Base-by-base conservation (phyloP, 2,888 invertebrate species). In the Holacanthella duospinosa region DNA sequence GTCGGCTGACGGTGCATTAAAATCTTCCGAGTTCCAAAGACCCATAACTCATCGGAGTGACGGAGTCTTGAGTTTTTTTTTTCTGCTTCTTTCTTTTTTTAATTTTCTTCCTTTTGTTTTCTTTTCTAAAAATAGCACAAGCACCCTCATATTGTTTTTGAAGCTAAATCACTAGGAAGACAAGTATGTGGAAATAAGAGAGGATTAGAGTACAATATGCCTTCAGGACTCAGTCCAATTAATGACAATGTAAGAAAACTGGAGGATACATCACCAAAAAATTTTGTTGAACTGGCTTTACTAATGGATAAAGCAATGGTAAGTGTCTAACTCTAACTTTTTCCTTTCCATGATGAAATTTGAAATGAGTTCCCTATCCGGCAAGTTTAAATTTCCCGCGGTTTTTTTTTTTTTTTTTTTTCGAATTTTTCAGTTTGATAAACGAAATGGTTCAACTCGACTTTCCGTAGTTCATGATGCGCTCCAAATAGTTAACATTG, bases 91-190 rank as follows among this genome's bases (percentile, higher is more conserved):
- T n/a, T n/a, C n/a, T n/a, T n/a, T n/a, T 25, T 27, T 25, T 53
- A 21, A 29, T 44, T 43, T 21, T 44, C 21, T 53, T 19, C 16
- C 19, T 55, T 21, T 36, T 27, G 44, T 29, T 61, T 61, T 60
- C 2, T 16, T 19, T 55, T 12, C 57, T 29, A 25, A n/a, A 25
- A 48, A 56, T 86, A 89, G 88, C 88, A 91, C 87, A 92, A 92
- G 81, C 93, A 94, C 85, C 94, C 94, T 76, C 95, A 95, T 84
- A 89, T 95, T 79, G 91, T 95, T 79, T 95, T 93, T 82, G 92
- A 93, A 80, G 91, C 93, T 76, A 86, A 90, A 74, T 88, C 89
- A 65, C 91, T 92, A 78, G 86, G 87, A 73, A 89, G 87, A 81
- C 91, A 92, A 79, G 91, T 89, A 61, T 95, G 95, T 78, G 94